Percentiles rank a stretch among this genome's conserved stretches.
Evolutionary conservation across 2,113 vertebrate species (phyloP).

Genomic region (Theropithecus gelada): DNA sequence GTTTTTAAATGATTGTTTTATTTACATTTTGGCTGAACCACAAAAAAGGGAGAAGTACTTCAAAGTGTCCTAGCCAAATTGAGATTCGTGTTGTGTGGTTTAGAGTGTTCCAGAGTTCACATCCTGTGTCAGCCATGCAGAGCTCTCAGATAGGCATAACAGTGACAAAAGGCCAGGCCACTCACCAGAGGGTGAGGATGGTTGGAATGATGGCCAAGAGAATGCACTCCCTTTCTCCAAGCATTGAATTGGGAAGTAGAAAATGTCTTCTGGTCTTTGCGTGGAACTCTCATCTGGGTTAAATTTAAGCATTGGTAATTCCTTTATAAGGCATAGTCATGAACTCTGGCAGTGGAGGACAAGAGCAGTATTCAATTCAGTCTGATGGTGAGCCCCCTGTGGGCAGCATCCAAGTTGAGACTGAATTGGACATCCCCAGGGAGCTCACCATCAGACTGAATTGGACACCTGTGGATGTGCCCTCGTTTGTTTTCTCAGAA

Average conservation of each 20-base stretch:
- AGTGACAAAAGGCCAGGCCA: not conserved
- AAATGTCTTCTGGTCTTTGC: not conserved
- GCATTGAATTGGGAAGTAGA: not conserved
- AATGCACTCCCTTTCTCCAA: not conserved
- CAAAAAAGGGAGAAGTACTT: constrained; percentile 29
- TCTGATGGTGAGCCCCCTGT: not conserved
- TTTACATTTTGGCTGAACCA: constrained; percentile 29
- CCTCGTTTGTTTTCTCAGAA: not conserved
- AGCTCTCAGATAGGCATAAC: not conserved
- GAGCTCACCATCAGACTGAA: too few species aligned
- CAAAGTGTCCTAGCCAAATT: not conserved
- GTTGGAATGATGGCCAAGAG: not conserved
- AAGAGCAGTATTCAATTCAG: not conserved
- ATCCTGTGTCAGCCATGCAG: not conserved
- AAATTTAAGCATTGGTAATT: not conserved
- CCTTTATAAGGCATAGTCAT: not conserved
- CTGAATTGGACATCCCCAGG: too few species aligned
- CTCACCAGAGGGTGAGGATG: not conserved
- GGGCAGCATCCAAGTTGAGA: too few species aligned
- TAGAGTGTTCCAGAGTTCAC: not conserved
- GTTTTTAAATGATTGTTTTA: not conserved
- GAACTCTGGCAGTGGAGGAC: not conserved
- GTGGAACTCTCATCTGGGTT: not conserved
- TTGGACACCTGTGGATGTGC: too few species aligned
- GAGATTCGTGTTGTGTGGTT: not conserved